These are phyloP conservation scores for Arbacia lixula DNA, from an alignment of 53 echinoderm and acorn worm species.

Conservation along the genomic window DNA sequence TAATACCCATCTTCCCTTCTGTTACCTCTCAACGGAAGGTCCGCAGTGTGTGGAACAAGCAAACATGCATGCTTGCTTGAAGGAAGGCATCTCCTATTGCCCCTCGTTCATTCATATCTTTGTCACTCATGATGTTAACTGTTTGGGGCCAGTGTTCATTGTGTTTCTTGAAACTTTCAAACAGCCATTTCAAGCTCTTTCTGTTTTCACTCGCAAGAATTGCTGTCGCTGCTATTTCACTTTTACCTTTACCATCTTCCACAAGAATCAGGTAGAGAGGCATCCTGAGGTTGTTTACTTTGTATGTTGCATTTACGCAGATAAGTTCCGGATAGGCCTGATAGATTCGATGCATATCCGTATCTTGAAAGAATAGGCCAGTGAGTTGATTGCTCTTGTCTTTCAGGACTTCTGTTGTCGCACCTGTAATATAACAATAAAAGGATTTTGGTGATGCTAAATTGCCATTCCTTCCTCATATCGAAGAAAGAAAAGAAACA, in stretches of 20 bases:
- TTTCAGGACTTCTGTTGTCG: constrained; percentile 39
- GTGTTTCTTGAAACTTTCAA: constrained; percentile 60
- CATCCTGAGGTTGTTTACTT: constrained; percentile 57
- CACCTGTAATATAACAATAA: constrained; percentile 23
- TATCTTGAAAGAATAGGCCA: constrained; percentile 60
- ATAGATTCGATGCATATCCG: constrained; percentile 51
- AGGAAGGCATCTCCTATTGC: constrained; percentile 25
- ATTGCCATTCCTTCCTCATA: constrained; percentile 39
- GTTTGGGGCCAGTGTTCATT: constrained; percentile 51
- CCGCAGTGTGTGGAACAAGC: constrained; percentile 60
- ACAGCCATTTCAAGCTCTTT: constrained; percentile 41
- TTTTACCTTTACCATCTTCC: constrained; percentile 69
- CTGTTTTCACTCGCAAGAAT: constrained; percentile 30
- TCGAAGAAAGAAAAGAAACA: constrained; percentile 21
- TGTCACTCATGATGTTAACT: constrained; percentile 59
- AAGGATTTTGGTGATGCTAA: constrained; percentile 30
- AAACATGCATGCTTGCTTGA: constrained; percentile 57
- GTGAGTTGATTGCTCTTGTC: constrained; percentile 40
- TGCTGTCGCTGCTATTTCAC: constrained; percentile 31
- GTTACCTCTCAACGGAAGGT: constrained; percentile 51
- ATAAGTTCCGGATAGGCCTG: constrained; percentile 63
- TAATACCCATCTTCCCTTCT: constrained; percentile 44
- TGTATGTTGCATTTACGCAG: constrained; percentile 67
- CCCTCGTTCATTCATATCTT: constrained; percentile 56
- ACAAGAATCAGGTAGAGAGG: constrained; percentile 63